phyloP scores from a whole-genome alignment of 2,888 invertebrate genomes.

The Hololepta plana region DNA sequence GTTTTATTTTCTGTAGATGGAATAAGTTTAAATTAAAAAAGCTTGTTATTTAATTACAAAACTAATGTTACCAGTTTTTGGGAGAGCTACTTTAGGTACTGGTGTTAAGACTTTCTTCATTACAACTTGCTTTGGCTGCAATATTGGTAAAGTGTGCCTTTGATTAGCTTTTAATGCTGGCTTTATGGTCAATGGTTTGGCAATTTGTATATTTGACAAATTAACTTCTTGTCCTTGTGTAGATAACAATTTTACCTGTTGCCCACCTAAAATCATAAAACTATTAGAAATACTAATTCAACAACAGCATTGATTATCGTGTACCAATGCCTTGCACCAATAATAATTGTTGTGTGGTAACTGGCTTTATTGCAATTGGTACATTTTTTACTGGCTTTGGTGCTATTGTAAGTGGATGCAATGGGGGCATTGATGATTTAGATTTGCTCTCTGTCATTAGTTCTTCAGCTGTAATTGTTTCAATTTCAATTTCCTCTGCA shows the following conservation, averaged over 20 bases:
- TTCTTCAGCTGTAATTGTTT: conserved; percentile 20
- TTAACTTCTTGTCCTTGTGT: conserved; percentile 23
- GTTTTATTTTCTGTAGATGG: too few relatives aligned
- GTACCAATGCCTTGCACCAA: conserved; percentile 25
- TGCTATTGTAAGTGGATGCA: conserved; percentile 30
- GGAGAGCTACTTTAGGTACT: conserved; percentile 9
- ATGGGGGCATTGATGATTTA: conserved; percentile 21
- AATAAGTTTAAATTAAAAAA: conserved; percentile 2
- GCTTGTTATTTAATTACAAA: background rate
- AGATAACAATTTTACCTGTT: conserved; percentile 24
- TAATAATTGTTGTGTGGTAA: conserved; percentile 25
- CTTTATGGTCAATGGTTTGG: conserved; percentile 22
- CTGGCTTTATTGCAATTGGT: conserved; percentile 22
- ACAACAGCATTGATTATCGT: background rate
- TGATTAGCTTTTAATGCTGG: conserved; percentile 16
- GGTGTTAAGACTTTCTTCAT: conserved; percentile 20
- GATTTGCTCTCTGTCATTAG: conserved; percentile 17
- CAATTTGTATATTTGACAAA: conserved; percentile 20
- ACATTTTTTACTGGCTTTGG: conserved; percentile 29
- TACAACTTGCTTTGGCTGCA: conserved; percentile 22
- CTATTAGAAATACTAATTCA: conserved; percentile 1
- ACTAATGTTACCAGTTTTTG: conserved; percentile 10
- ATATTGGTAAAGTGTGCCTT: conserved; percentile 14
- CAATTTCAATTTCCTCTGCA: conserved; percentile 21
- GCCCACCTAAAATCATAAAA: conserved; percentile 13